Evolutionary conservation across 2,888 invertebrate species (phyloP), one percentile per base, ranked within the genome.

Genomic region (Tetranychus piercei): DNA sequence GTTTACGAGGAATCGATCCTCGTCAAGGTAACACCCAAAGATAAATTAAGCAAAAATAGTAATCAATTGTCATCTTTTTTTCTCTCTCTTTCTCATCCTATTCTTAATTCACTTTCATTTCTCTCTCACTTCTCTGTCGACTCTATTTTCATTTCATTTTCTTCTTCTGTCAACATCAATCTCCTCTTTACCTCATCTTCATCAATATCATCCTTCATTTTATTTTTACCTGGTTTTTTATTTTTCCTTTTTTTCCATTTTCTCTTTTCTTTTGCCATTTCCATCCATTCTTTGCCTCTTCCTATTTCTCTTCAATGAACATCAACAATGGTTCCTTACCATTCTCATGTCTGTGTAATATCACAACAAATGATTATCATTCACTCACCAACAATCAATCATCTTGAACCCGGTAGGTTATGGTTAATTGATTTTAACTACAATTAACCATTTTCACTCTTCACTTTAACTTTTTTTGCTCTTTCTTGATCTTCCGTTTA

Each of bases 21-120:
- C 55, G 55, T 55, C 55, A 55, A 55, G 55, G 55, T 55, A 55
- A 55, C 55, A 55, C 55, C 55, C 55, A 55, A 55, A 55, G 55
- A 15, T 55, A 55, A 55, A 15, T 15, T 55, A 15, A 15, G 15
- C 55, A 55, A 55, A 15, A 55, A 15, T 55, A 55, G 55, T 55
- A 55, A 55, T 55, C 55, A 55, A 15, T 55, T 55, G 55, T 55
- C 55, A 15, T 55, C 55, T 55, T 55, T 15, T 55, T 15, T 55
- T 45, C 55, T 55, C 55, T 55, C 15, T 15, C 55, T 15, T 55
- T 15, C 2, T 55, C 55, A 3, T 15, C 6, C 15, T 7, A 15
- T 15, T 15, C 55, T 0, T 2, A 1, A 55, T 55, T 55, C 55
- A 6, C 7, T 7, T 55, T 6, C 55, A 9, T 6, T 55, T 55